Conservation (phyloP, 2,797 vertebrate genomes). For the Intellagama lesueurii region DNA sequence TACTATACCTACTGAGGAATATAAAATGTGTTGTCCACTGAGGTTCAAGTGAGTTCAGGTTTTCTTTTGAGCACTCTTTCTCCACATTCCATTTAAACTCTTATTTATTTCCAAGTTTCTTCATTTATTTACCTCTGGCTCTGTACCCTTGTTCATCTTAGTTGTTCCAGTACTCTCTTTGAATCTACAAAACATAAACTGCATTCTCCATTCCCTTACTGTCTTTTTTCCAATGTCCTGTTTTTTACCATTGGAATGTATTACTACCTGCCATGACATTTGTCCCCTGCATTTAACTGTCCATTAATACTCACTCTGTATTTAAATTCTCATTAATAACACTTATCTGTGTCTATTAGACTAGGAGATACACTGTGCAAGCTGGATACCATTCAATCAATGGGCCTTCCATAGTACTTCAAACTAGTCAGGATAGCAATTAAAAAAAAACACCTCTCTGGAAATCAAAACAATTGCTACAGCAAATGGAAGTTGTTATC, state of each 20-base stretch:
- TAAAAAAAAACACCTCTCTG: too few relatives aligned
- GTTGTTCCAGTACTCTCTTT: not conserved
- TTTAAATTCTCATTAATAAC: not conserved
- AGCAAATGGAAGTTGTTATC: not conserved
- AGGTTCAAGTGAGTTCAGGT: not conserved
- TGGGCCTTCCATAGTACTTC: too few relatives aligned
- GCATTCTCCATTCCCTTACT: not conserved
- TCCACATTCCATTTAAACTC: not conserved
- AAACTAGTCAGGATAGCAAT: too few relatives aligned
- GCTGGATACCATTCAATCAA: too few relatives aligned
- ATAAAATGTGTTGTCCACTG: slow-evolving; percentile 40
- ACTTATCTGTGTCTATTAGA: not conserved
- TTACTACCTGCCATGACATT: not conserved
- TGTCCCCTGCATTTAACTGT: not conserved
- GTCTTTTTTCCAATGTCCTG: not conserved
- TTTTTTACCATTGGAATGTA: not conserved
- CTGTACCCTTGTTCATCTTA: not conserved
- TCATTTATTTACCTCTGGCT: not conserved
- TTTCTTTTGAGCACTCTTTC: not conserved
- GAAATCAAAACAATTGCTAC: too few relatives aligned
- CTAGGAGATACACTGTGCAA: not conserved
- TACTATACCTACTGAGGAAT: slow-evolving; percentile 33
- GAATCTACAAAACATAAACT: not conserved
- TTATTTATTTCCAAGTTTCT: not conserved
- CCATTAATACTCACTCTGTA: not conserved